Evolutionary conservation across 2,888 invertebrate genomes (phyloP).

Genomic region (Acanthoscelides obtectus): DNA sequence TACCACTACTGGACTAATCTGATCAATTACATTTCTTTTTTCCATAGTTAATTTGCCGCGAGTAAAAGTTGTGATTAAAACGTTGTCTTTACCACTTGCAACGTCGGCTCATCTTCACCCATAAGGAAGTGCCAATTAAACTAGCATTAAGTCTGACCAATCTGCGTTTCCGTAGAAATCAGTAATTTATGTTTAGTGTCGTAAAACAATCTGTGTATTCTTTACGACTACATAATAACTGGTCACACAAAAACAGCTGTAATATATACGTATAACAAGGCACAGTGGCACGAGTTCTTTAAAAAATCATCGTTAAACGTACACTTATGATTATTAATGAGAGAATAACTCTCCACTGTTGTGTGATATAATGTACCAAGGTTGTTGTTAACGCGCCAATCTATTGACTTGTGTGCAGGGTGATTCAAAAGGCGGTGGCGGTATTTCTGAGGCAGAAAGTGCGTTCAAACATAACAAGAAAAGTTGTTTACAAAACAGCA

Average conservation of each 20-base stretch:
- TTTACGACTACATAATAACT: neutral
- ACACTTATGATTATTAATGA: neutral
- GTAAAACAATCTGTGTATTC: neutral
- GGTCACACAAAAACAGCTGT: neutral
- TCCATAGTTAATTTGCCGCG: no score
- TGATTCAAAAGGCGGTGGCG: no score
- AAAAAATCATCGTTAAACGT: neutral
- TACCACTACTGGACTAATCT: no score
- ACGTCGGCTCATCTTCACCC: neutral
- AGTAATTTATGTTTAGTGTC: neutral
- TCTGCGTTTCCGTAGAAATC: neutral
- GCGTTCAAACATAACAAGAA: no score
- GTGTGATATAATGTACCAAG: neutral
- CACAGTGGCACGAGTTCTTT: neutral
- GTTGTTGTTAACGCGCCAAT: neutral
- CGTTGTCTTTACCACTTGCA: neutral
- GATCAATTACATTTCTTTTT: no score
- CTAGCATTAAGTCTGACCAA: neutral
- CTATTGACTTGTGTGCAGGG: neutral
- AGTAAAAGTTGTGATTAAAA: neutral
- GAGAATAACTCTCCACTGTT: neutral
- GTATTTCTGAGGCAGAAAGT: no score
- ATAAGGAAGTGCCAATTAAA: neutral
- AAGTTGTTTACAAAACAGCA: no score
- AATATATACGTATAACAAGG: neutral